These are phyloP conservation scores for Plusia festucae DNA, from an alignment of 2,888 invertebrate species.

Conservation along the genomic window DNA sequence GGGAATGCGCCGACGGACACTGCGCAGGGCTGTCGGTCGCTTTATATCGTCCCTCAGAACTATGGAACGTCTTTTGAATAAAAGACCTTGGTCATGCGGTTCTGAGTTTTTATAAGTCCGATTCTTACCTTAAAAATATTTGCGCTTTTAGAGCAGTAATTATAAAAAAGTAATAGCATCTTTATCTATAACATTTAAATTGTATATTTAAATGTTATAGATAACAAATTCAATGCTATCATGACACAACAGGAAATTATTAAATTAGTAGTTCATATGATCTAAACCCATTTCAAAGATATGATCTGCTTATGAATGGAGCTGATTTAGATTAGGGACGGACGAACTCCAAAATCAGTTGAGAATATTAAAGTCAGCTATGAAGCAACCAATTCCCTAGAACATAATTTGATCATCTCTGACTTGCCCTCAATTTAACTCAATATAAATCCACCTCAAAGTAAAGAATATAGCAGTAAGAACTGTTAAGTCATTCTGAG, in stretches of 20 bases:
- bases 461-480: too few species aligned
- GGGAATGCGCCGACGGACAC: slow-evolving; percentile 22
- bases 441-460: too few species aligned
- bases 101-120: too few species aligned
- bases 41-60: background rate
- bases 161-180: too few species aligned
- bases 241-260: background rate
- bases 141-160: too few species aligned
- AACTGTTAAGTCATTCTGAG: background rate
- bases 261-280: slow-evolving; percentile 1
- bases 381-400: too few species aligned
- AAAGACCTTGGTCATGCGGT: background rate
- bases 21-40: slow-evolving; percentile 38
- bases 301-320: background rate
- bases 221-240: background rate
- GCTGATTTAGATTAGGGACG: background rate
- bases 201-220: background rate
- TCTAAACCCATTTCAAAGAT: slow-evolving; percentile 4
- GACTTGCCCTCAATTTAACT: too few species aligned
- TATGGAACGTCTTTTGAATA: background rate
- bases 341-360: too few species aligned
- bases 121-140: too few species aligned
- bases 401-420: too few species aligned
- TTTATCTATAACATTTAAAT: too few species aligned
- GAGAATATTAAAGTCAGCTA: too few species aligned